A percentile compares a stretch with the other conserved stretches of the same genome.
phyloP scores from a whole-genome alignment of 1,140 invertebrate species.

The Ceratosolen fusciceps region DNA sequence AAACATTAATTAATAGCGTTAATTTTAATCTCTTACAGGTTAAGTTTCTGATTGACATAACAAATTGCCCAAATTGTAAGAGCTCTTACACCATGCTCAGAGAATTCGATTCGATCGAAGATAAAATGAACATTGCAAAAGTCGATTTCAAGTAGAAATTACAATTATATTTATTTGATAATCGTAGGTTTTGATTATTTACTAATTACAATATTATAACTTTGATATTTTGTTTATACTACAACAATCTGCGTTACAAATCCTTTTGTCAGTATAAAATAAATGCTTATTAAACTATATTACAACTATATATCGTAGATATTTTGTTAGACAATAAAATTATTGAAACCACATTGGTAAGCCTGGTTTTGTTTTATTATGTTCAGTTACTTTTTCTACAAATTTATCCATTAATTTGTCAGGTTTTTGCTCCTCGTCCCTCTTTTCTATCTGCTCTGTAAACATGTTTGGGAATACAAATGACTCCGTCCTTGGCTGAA shows the following conservation, averaged over 20 bases:
- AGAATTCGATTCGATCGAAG: conserved; percentile 42
- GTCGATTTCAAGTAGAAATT: too few relatives aligned
- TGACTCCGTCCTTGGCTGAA: conserved; percentile 71
- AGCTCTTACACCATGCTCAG: conserved; percentile 46
- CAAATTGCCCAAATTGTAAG: conserved; percentile 50
- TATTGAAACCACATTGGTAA: conserved; percentile 75
- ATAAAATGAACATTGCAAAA: too few relatives aligned
- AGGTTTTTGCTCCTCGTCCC: conserved; percentile 71
- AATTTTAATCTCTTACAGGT: conserved; percentile 46
- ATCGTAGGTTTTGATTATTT: too few relatives aligned
- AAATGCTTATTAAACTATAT: too few relatives aligned
- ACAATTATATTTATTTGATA: too few relatives aligned
- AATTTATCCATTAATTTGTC: conserved; percentile 69
- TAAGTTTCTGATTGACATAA: conserved; percentile 52
- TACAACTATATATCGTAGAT: neutral
- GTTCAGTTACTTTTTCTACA: conserved; percentile 66
- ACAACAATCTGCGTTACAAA: too few relatives aligned
- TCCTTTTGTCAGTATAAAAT: too few relatives aligned
- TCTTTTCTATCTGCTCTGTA: conserved; percentile 56
- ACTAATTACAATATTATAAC: too few relatives aligned
- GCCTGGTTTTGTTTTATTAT: conserved; percentile 70
- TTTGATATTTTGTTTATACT: too few relatives aligned
- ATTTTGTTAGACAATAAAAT: conserved; percentile 61
- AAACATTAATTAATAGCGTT: conserved; percentile 8
- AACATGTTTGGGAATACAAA: conserved; percentile 76